Base-by-base conservation (phyloP, 2,888 invertebrate genomes). In the Parapristionchus giblindavisi region DNA sequence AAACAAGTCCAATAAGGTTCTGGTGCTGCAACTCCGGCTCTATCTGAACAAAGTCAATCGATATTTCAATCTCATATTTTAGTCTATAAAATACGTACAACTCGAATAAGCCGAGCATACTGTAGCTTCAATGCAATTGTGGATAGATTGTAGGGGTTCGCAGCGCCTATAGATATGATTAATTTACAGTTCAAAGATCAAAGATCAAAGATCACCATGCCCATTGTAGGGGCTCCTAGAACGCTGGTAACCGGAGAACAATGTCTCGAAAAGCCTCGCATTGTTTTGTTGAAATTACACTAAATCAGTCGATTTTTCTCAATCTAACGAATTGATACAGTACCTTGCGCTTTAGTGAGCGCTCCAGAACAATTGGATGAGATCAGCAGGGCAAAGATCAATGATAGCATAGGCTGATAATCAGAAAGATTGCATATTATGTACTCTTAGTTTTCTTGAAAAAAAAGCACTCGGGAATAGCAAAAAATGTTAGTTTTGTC, bases 11-110 rank as follows among this genome's bases (percentile, higher is more conserved):
- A n/a, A 71, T 21, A 17, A 71, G 11, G 21, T 56, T 56, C 40
- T 54, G 56, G 36, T 71, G 70, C 29, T 71, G 70, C 0, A 71
- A 34, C 14, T 71, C 70, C 3, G 70, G 70, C 21, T 71, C 70
- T 29, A 56, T 29, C 70, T 71, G 56, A 56, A 71, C 24, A 27
- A 24, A 36, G 3, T 1, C 24, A 3, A 34, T 60, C 3, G 14
- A 14, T 1, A 4, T 58, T 14, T 36, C 36, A 36, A 21, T 61
- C 36, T 32, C n/a, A n/a, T n/a, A n/a, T n/a, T n/a, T n/a, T n/a
- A n/a, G n/a, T n/a, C n/a, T n/a, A n/a, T n/a, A n/a, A n/a, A n/a
- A 60, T 21, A 60, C 70, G 5, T 3, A 71, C 70, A n/a, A 71
- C 70, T 1, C 56, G 36, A 27, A 71, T 71, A 29, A 71, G 56